Base-by-base conservation (phyloP, 2,888 invertebrate genomes). In the Drosophila meridionalis region DNA sequence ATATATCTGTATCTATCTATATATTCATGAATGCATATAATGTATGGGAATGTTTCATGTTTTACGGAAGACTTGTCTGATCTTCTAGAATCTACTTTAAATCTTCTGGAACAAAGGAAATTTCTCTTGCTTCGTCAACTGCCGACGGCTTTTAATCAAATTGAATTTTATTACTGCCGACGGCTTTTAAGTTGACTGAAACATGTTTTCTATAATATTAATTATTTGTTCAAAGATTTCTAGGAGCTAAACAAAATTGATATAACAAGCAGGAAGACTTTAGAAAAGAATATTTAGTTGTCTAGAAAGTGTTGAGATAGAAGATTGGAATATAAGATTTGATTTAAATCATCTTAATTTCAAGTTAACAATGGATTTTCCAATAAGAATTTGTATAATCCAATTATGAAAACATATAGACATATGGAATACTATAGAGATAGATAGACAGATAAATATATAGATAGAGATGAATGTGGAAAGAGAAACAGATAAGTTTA, bases 141-240 rank as follows among this genome's bases (percentile, higher is more conserved):
- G 78, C 78, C 77, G 77, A 64, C 82, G 82, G 82, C 42, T 52
- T 76, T 70, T 61, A 20, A 81, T 65, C 82, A 65, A n/a, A 38
- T 57, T 40, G 12, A 57, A 59, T 60, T 38, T 43, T 11, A 34
- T 58, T 32, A 12, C 32, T 9, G 14, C 26, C 55, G 50, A 61
- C 70, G 60, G 58, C 38, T 55, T 36, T 56, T n/a, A 4, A 28
- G 12, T 32, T 8, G 40, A 40, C 20, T 47, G 50, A 20, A 50
- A 50, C 20, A 60, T 60, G 50, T 9, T 60, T 32, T 30, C 14
- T 9, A 20, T 11, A 12, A 50, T 40, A 32, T 50, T 32, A 20
- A 20, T 20, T 20, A 20, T 20, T 20, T 20, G 20, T 20, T 20
- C 1, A 20, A 20, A 20, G 20, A 20, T 20, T 20, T 20, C 20